These are phyloP conservation scores for Plutomurus gul DNA, from an alignment of 1,140 invertebrate genomes.

Conservation along the genomic window DNA sequence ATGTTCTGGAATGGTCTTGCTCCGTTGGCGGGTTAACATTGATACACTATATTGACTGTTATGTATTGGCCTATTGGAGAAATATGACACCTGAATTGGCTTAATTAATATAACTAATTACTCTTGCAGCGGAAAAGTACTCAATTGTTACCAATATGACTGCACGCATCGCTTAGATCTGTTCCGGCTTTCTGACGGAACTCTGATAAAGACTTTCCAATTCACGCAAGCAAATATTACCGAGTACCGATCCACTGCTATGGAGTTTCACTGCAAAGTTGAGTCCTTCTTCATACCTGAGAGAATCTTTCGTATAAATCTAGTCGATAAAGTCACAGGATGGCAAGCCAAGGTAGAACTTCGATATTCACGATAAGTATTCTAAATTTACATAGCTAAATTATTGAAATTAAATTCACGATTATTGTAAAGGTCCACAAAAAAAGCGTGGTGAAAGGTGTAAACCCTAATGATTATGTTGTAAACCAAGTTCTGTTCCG, in stretches of 20 bases:
- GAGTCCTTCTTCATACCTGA: conserved; percentile 83
- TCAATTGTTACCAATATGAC: conserved; percentile 20
- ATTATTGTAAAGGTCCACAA: conserved; percentile 56
- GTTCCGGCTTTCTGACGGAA: conserved; percentile 74
- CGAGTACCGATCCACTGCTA: conserved; percentile 53
- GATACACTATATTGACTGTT: no score
- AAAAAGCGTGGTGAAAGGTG: background rate
- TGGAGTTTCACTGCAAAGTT: conserved; percentile 73
- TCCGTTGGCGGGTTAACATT: background rate
- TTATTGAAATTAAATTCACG: background rate
- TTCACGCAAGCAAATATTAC: conserved; percentile 75
- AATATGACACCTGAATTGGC: background rate
- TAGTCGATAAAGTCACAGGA: conserved; percentile 72
- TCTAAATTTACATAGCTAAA: background rate
- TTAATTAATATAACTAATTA: background rate
- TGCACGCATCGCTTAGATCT: conserved; percentile 67
- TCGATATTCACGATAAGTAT: background rate
- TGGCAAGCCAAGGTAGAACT: conserved; percentile 66
- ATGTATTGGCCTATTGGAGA: no score
- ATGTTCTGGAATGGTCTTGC: background rate
- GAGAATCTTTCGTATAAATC: conserved; percentile 76
- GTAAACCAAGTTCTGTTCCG: background rate
- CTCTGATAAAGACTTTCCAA: conserved; percentile 73
- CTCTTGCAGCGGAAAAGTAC: conserved; percentile 10
- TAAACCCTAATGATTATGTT: background rate